phyloP scores from a whole-genome alignment of 2,888 invertebrate genomes.

The Stenoptilia bipunctidactyla region DNA sequence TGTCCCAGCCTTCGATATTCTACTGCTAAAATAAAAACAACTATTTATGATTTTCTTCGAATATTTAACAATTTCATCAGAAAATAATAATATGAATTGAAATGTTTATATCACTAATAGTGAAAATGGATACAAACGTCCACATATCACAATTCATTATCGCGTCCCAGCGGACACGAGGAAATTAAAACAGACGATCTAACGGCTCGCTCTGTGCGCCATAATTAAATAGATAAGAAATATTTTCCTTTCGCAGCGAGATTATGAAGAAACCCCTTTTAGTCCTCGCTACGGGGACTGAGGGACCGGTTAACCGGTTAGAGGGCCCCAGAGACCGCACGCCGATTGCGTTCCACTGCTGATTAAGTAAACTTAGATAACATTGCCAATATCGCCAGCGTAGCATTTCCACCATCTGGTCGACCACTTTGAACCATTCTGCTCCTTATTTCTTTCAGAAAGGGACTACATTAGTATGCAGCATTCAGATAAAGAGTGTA shows the following conservation, averaged over 20 bases:
- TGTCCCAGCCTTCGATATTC: too few relatives aligned
- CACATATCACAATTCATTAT: conserved; percentile 27
- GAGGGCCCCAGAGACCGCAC: conserved; percentile 52
- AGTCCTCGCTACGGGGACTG: conserved; percentile 16
- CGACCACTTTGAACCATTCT: neutral
- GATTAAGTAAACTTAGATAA: conserved; percentile 72
- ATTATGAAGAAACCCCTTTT: conserved; percentile 52
- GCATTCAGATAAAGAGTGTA: neutral
- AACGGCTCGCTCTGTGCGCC: conserved; percentile 48
- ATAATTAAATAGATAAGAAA: conserved; percentile 72
- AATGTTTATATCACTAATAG: too few relatives aligned
- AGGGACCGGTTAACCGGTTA: conserved; percentile 46
- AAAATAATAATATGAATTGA: too few relatives aligned
- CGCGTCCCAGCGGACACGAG: conserved; percentile 36
- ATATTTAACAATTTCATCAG: too few relatives aligned
- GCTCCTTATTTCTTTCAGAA: neutral
- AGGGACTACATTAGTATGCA: neutral
- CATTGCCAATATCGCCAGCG: conserved; percentile 49
- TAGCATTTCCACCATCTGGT: neutral
- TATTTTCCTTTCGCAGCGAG: conserved; percentile 46
- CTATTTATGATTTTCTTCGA: too few relatives aligned
- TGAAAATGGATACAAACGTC: conserved; percentile 5
- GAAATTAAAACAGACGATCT: conserved; percentile 68
- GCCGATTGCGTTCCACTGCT: conserved; percentile 48
- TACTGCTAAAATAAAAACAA: too few relatives aligned